Percentiles rank a stretch among this genome's conserved stretches.
Conservation (phyloP, 1,140 invertebrate genomes). For the Limonius californicus region DNA sequence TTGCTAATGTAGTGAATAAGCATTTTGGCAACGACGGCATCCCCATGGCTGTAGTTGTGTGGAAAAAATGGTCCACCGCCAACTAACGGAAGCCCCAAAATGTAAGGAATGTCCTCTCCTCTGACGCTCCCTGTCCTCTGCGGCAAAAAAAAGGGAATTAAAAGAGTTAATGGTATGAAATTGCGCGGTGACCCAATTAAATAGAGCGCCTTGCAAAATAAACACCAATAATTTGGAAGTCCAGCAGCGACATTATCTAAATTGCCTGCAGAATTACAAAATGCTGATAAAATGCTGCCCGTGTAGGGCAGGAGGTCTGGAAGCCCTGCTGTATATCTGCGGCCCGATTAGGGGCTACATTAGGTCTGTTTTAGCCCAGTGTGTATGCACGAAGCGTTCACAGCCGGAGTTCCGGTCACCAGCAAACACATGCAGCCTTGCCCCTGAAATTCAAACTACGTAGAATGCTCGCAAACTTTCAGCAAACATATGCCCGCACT, state of each 20-base stretch:
- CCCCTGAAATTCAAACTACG: too few relatives aligned
- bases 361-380: background rate
- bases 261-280: slow-evolving; percentile 1
- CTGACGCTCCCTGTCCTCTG: slow-evolving; percentile 74
- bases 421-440: slow-evolving; percentile 1
- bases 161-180: background rate
- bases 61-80: slow-evolving; percentile 57
- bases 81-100: slow-evolving; percentile 85
- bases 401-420: background rate
- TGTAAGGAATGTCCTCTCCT: slow-evolving; percentile 93
- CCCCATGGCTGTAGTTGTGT: slow-evolving; percentile 68
- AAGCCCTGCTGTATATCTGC: background rate
- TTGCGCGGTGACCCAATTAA: slow-evolving; percentile 1
- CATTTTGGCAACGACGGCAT: slow-evolving; percentile 67
- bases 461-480: background rate
- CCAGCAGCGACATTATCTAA: slow-evolving; percentile 1
- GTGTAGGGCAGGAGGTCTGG: background rate
- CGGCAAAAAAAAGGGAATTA: slow-evolving; percentile 30
- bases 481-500: too few relatives aligned
- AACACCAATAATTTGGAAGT: slow-evolving; percentile 5
- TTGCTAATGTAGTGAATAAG: slow-evolving; percentile 80
- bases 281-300: slow-evolving; percentile 5
- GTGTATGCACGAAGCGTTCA: slow-evolving; percentile 7
- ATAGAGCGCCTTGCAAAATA: background rate
- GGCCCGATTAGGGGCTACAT: background rate